Evolutionary conservation across 2,113 vertebrate species (phyloP), one percentile per base, ranked within the genome.

Genomic region (Siniperca knerii): DNA sequence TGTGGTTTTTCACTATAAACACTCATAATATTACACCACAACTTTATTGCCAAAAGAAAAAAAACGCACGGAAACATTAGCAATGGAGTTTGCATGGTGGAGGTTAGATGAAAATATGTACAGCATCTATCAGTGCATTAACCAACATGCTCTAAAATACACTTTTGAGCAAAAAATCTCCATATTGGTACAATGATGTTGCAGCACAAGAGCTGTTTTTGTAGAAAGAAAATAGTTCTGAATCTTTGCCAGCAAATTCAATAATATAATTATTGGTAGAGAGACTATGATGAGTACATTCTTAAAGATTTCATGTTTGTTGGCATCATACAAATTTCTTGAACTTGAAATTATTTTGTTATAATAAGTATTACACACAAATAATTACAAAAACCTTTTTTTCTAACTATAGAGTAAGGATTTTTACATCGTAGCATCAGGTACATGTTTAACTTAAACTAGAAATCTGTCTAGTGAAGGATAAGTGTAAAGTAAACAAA

Each of bases 1-100:
- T 73, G 89, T 80, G 92, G 88, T 81, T 94, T 94, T 90, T 92
- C 81, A 76, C 91, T 88, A 71, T 94, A 94, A 93, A 94, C 90
- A 88, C 89, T 90, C 84, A 87, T 88, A 90, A 91, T 87, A 86
- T 90, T 92, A 85, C 82, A 81, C 87, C 82, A 87, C 91, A 90
- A 79, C 67, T 83, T 82, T 77, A 84, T 77, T 92, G 79, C 89
- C 86, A 92, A 90, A 76, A 82, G 58, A 84, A 82, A 72, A 70
- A 85, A 82, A 77, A 82, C 42, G 75, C 87, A 80, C 18, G 68
- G 87, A 84, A 86, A 61, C 75, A 84, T 85, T 82, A 79, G 58
- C 35, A 48, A 40, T 33, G 33, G 61, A 85, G 77, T 88, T 75
- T 75, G 67, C 52, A 72, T 25, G 52, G 46, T 55, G 69, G 68